These are phyloP conservation scores for Leptatherina wallacei DNA, from an alignment of 2,797 vertebrate genomes.

Conservation along the genomic window DNA sequence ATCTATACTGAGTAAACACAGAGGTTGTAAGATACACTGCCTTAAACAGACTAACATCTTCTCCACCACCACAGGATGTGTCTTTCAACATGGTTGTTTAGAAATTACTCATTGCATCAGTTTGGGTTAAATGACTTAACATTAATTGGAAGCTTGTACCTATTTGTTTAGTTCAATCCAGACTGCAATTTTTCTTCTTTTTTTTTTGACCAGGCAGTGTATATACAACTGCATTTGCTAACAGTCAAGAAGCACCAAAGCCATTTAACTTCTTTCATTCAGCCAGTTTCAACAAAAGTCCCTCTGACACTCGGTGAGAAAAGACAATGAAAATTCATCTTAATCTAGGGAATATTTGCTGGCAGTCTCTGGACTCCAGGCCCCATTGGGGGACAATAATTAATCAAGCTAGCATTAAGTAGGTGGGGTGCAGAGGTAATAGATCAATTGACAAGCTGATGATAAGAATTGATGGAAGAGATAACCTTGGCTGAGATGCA, in stretches of 20 bases:
- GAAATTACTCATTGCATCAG: too few relatives aligned
- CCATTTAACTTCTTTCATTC: conserved; percentile 39
- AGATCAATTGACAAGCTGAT: conserved; percentile 85
- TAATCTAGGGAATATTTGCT: conserved; percentile 68
- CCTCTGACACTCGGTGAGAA: conserved; percentile 54
- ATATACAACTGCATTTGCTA: too few relatives aligned
- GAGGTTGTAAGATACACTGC: neutral
- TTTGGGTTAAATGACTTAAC: too few relatives aligned
- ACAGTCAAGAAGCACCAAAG: neutral
- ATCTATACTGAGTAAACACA: neutral
- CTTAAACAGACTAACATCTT: too few relatives aligned
- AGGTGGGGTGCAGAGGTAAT: conserved; percentile 80
- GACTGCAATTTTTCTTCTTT: too few relatives aligned
- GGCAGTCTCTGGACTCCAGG: conserved; percentile 57
- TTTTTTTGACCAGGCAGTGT: too few relatives aligned
- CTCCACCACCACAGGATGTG: too few relatives aligned
- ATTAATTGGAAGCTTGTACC: too few relatives aligned
- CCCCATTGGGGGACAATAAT: conserved; percentile 76
- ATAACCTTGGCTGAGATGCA: conserved; percentile 81
- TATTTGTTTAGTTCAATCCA: too few relatives aligned
- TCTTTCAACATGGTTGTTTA: too few relatives aligned
- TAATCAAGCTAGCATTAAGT: conserved; percentile 82
- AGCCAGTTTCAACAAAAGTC: conserved; percentile 42
- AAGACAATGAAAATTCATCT: conserved; percentile 73
- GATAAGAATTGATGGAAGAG: conserved; percentile 83